A percentile compares a stretch with the other conserved stretches of the same genome.
These are phyloP conservation scores for Phaonia tiefii DNA, from an alignment of 2,888 invertebrate genomes.

Conservation along the genomic window DNA sequence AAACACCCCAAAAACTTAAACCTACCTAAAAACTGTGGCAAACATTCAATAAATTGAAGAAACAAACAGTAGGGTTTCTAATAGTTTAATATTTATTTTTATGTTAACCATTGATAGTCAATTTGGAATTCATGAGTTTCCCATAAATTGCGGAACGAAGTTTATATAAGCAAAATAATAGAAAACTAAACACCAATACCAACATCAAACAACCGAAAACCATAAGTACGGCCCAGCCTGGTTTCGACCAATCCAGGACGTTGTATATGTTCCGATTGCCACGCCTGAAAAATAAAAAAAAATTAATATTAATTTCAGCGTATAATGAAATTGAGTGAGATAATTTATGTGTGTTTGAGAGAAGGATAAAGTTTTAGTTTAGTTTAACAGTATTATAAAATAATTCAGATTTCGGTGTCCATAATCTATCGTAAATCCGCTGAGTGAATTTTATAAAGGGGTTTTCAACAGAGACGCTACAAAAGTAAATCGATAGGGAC, in stretches of 20 bases:
- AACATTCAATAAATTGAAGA: conserved; percentile 11
- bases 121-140: conserved; percentile 54
- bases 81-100: background rate
- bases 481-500: no score
- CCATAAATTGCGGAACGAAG: conserved; percentile 57
- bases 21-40: background rate
- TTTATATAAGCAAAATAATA: conserved; percentile 71
- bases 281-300: conserved; percentile 73
- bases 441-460: no score
- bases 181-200: conserved; percentile 68
- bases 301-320: background rate
- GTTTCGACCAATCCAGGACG: conserved; percentile 87
- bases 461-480: no score
- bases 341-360: no score
- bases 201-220: conserved; percentile 71
- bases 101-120: conserved; percentile 48
- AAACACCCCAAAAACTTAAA: no score
- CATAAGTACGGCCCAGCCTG: conserved; percentile 79
- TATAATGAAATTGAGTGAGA: background rate
- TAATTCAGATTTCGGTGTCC: no score
- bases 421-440: no score
- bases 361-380: no score
- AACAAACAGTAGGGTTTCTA: conserved; percentile 17
- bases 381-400: no score
- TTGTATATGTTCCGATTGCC: conserved; percentile 86